A percentile compares a stretch with the other conserved stretches of the same genome.
Conservation (phyloP, 2,888 invertebrate genomes). For the Drosophila cracens region DNA sequence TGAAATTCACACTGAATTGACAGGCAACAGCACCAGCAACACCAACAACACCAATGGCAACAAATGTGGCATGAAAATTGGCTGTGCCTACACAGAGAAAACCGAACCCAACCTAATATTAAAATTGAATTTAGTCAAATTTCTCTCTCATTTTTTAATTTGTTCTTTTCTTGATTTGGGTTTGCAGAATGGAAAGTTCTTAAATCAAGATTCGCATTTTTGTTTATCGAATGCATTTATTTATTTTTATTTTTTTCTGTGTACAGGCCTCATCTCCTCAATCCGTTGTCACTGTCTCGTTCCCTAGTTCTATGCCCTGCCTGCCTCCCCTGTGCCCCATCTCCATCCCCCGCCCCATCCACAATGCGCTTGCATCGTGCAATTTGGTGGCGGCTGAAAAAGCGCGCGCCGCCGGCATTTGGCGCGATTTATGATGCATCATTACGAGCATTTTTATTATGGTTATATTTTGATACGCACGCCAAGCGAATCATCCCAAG, state of each 20-base stretch:
- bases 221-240: slow-evolving; percentile 17
- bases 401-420: slow-evolving; percentile 58
- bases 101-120: not conserved
- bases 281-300: slow-evolving; percentile 1
- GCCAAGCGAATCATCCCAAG: slow-evolving; percentile 54
- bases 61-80: slow-evolving; percentile 42
- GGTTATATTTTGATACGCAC: slow-evolving; percentile 73
- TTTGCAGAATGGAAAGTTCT: not conserved
- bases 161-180: not conserved
- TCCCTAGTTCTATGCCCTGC: not conserved
- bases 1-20: slow-evolving; percentile 80
- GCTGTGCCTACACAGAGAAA: not conserved
- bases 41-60: slow-evolving; percentile 19
- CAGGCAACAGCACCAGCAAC: slow-evolving; percentile 46
- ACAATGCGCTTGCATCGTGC: slow-evolving; percentile 17
- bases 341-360: not conserved
- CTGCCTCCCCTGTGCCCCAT: not conserved
- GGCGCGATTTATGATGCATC: slow-evolving; percentile 76
- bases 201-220: not conserved
- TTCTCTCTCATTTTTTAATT: not conserved
- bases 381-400: slow-evolving; percentile 34
- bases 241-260: not conserved
- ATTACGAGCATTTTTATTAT: slow-evolving; percentile 75
- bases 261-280: not conserved
- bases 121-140: not conserved